Percentiles rank a stretch among this genome's conserved stretches.
Evolutionary conservation across 2,888 invertebrate species (phyloP).

Genomic region (Brachylomia viminalis): DNA sequence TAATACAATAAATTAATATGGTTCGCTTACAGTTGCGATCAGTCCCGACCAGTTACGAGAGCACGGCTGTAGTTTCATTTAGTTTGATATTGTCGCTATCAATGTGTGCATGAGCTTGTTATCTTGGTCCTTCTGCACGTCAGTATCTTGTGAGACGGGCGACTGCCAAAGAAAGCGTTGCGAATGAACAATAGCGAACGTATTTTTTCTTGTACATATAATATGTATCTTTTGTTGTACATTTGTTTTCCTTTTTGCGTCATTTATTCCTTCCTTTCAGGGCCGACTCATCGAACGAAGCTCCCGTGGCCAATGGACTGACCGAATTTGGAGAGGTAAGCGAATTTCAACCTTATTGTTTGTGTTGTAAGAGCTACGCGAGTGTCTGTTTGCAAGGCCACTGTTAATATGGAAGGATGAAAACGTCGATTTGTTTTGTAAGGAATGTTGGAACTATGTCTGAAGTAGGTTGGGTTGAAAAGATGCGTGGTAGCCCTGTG

Average conservation of each 20-base stretch:
- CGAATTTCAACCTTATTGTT: constrained; percentile 64
- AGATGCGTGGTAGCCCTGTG: constrained; percentile 35
- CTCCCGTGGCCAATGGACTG: constrained; percentile 86
- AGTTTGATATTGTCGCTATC: background rate
- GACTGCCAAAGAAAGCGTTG: constrained; percentile 54
- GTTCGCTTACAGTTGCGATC: background rate
- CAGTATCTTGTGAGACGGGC: constrained; percentile 14
- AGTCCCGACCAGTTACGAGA: background rate
- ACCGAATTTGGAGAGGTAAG: constrained; percentile 90
- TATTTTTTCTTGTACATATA: constrained; percentile 51
- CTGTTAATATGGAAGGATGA: constrained; percentile 51
- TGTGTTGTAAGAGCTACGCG: constrained; percentile 55
- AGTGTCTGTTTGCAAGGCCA: constrained; percentile 45
- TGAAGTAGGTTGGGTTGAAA: constrained; percentile 4
- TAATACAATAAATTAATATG: constrained; percentile 4
- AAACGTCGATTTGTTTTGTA: constrained; percentile 54
- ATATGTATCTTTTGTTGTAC: constrained; percentile 56
- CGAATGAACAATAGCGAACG: constrained; percentile 70
- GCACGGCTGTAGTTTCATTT: background rate
- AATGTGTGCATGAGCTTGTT: constrained; percentile 12
- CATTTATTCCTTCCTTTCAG: constrained; percentile 83
- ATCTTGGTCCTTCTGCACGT: constrained; percentile 22
- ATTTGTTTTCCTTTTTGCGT: constrained; percentile 73
- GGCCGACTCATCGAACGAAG: constrained; percentile 90
- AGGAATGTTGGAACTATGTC: constrained; percentile 43